Evolutionary conservation across 2,888 invertebrate species (phyloP), one percentile per base, ranked within the genome.

Genomic region (Dryocosmus kuriphilus): DNA sequence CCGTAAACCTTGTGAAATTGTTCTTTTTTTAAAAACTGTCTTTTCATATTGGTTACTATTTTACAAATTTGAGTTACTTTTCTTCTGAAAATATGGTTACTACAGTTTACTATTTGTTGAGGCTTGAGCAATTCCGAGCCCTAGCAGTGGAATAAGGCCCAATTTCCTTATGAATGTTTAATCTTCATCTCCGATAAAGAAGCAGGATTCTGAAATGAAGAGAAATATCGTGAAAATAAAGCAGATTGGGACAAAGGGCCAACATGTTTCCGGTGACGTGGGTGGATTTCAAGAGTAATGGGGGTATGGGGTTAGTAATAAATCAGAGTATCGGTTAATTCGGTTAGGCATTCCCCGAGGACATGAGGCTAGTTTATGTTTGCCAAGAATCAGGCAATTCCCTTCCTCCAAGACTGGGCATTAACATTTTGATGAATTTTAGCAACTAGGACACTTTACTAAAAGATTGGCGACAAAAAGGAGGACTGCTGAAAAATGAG

Each of bases 321-420:
- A 85, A 85, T 85, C 85, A 81, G 82, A 83, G 83, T 85, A 87
- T 86, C 83, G 85, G 79, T 82, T 86, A 87, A 87, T 87, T 87
- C 83, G 81, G 84, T 87, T 87, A 86, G 80, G 78, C 78, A 74
- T 73, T 78, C 77, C 76, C 38, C 46, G 76, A 57, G 71, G 75
- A 75, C 60, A 79, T 71, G 65, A 65, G n/a, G 67, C 67, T 71
- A 71, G 67, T 71, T 71, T 71, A 41, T 71, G 41, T 71, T 27
- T 71, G 67, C 19, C 67, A 51, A 27, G n/a, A 51, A 71, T 71
- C 46, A 30, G 67, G 46, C 46, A 46, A 51, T 71, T 71, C 41
- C 51, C 11, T 81, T 81, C 78, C 80, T 79, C 82, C 75, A 78
- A 78, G 79, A 79, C 79, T 79, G 74, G 62, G 79, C 79, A 84